Evolutionary conservation across 92 coral and sea anemone genomes (phyloP).

Genomic region (Actinostola sp.): DNA sequence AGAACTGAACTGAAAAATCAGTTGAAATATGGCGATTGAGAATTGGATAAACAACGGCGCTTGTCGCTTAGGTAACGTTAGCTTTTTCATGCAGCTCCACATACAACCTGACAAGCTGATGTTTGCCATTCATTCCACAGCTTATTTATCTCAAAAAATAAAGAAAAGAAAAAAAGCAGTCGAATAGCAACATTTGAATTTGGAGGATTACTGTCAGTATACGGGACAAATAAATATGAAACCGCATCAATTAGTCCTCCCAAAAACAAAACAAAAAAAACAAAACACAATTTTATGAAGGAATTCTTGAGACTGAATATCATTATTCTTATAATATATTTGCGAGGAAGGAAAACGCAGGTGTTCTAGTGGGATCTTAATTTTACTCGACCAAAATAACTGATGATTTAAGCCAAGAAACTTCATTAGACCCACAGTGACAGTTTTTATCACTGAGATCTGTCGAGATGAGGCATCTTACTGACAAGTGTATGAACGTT

Average conservation of each 20-base stretch:
- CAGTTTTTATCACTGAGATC: not conserved
- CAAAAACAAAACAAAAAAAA: not conserved
- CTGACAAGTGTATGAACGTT: too few species aligned
- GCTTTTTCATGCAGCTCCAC: not conserved
- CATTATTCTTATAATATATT: not conserved
- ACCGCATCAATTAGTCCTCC: slow-evolving; percentile 1
- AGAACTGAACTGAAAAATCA: not conserved
- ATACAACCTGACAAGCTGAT: not conserved
- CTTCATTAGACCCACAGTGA: slow-evolving; percentile 1
- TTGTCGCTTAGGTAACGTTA: slow-evolving; percentile 26
- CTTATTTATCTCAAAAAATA: not conserved
- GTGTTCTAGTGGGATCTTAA: not conserved
- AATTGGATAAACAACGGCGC: not conserved
- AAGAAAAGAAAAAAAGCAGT: not conserved
- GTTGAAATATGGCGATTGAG: slow-evolving; percentile 2
- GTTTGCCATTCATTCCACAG: not conserved
- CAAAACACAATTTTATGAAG: not conserved
- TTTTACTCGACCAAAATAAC: slow-evolving; percentile 1
- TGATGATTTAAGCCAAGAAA: slow-evolving; percentile 1
- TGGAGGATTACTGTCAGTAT: not conserved
- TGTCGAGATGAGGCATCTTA: not conserved
- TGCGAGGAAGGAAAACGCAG: not conserved
- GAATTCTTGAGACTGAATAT: not conserved
- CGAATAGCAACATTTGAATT: not conserved
- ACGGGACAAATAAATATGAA: not conserved